Base-by-base conservation (phyloP, 2,888 invertebrate genomes). In the Argyra leucocephala region DNA sequence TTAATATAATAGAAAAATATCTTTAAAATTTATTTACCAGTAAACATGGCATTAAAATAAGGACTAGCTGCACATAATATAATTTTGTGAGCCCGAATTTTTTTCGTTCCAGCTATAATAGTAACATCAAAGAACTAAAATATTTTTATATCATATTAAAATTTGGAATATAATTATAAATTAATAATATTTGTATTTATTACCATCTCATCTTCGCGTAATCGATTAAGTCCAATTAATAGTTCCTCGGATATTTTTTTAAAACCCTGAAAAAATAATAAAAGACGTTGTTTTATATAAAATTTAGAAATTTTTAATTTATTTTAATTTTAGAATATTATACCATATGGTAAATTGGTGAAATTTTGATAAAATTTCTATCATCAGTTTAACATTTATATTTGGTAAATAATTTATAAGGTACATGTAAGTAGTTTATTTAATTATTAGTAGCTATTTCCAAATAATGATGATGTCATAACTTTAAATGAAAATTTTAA, bases 21-120 rank as follows among this genome's bases (percentile, higher is more conserved):
- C 7, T 31, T 26, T 31, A 31, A n/a, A 6, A 61, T 24, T 15
- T 7, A 23, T 1, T 64, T 62, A 72, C 73, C 74, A 57, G 70
- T 70, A 57, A 74, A 74, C 73, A 74, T 73, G 57, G 72, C 70
- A 70, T 67, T 66, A 48, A 74, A 74, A 64, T 72, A 74, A 9
- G 71, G 72, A 66, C 74, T 74, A 23, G 71, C 73, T 7, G 73
- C 73, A 7, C 73, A 72, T 57, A 74, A 67, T n/a, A 74, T 69
- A 66, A 71, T 72, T 36, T 71, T 72, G 59, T 74, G 74, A 1
- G 72, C 74, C 24, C 63, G 65, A 58, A 74, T 72, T 15, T 67
- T 64, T 1, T 67, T 65, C 62, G 70, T 69, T 10, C 65, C 69
- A 48, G 70, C 70, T 59, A 65, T 66, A 15, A 74, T 36, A 7